phyloP scores from a whole-genome alignment of 2,888 invertebrate species.

The Andrena camellia region DNA sequence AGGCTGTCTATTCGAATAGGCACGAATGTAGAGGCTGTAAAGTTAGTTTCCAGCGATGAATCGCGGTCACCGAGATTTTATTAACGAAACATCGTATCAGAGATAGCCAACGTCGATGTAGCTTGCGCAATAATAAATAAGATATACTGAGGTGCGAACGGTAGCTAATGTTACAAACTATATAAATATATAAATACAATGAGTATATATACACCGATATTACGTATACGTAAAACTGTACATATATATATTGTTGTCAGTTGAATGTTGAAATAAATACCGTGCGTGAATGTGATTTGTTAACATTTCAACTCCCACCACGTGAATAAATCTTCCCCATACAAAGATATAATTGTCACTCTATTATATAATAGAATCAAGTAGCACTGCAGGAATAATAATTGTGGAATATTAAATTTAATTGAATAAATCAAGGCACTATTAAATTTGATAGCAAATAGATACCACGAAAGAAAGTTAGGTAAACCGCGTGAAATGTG shows the following conservation, averaged over 20 bases:
- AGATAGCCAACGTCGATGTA: conserved; percentile 64
- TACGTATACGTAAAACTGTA: conserved; percentile 76
- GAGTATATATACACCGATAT: conserved; percentile 70
- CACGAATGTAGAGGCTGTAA: conserved; percentile 49
- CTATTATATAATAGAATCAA: too few species aligned
- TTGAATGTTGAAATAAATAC: conserved; percentile 84
- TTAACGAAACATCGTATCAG: conserved; percentile 59
- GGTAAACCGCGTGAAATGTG: too few species aligned
- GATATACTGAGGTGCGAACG: conserved; percentile 52
- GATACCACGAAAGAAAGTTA: too few species aligned
- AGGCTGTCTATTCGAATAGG: conserved; percentile 23
- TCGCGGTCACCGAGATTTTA: conserved; percentile 62
- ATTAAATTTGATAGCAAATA: too few species aligned
- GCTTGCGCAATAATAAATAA: conserved; percentile 74
- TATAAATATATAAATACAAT: conserved; percentile 62
- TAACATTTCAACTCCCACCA: conserved; percentile 10
- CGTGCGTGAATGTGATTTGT: conserved; percentile 70
- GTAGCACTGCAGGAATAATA: too few species aligned
- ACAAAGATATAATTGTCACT: too few species aligned
- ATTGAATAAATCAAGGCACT: too few species aligned
- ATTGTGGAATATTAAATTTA: too few species aligned
- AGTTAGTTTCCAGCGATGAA: conserved; percentile 55
- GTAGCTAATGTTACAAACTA: conserved; percentile 68
- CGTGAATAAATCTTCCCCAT: too few species aligned
- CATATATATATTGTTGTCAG: conserved; percentile 83